Percentiles rank a stretch among this genome's conserved stretches.
These are phyloP conservation scores for Eupleurogrammus muticus DNA, from an alignment of 2,797 vertebrate genomes.

Conservation along the genomic window DNA sequence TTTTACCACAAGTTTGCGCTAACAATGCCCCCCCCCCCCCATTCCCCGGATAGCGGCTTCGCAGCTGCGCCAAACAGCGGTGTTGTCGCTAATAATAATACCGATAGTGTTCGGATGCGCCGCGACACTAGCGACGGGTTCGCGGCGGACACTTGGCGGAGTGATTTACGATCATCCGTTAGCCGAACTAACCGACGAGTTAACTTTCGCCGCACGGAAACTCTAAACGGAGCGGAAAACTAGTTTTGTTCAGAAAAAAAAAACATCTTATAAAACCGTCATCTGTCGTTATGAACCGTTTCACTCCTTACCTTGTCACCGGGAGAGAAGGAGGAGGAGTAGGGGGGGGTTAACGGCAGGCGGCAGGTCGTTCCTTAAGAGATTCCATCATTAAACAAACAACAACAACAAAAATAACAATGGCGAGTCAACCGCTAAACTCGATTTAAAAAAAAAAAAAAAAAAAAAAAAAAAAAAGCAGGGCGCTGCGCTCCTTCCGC, in stretches of 20 bases:
- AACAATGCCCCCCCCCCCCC: no score
- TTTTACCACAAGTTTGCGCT: constrained; percentile 75
- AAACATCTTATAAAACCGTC: background rate
- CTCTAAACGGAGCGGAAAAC: constrained; percentile 12
- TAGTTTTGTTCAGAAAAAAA: no score
- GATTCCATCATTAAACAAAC: constrained; percentile 53
- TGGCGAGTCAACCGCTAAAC: constrained; percentile 19
- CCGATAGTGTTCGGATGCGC: background rate
- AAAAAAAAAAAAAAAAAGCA: no score
- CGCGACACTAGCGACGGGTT: constrained; percentile 5
- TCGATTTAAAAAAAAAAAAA: no score
- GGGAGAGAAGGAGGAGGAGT: no score
- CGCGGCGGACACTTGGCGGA: constrained; percentile 37
- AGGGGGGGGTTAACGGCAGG: constrained; percentile 31
- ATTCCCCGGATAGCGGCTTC: constrained; percentile 11
- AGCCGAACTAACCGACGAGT: constrained; percentile 23
- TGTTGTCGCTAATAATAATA: background rate
- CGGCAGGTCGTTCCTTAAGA: constrained; percentile 63
- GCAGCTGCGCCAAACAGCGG: constrained; percentile 45
- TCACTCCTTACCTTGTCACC: constrained; percentile 62
- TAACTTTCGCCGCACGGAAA: constrained; percentile 63
- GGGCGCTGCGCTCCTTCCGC: background rate
- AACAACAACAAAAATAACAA: constrained; percentile 1
- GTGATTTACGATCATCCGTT: constrained; percentile 26
- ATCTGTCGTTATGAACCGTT: constrained; percentile 37